Conservation (phyloP, 1,140 invertebrate genomes). For the Ctenoplectra terminalis region DNA sequence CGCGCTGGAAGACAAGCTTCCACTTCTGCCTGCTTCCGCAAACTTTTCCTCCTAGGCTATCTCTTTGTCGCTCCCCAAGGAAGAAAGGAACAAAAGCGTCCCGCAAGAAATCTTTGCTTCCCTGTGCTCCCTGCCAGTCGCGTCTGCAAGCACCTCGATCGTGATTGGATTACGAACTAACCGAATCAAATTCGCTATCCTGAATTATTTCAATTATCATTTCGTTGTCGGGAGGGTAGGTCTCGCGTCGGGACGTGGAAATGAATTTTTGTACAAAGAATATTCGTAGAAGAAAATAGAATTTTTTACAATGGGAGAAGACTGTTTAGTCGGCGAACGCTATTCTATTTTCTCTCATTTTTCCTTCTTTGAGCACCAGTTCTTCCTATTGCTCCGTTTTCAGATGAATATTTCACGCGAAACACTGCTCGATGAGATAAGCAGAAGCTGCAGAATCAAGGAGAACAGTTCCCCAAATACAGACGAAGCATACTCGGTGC, state of each 20-base stretch:
- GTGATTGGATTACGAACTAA: conserved; percentile 13
- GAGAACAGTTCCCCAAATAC: conserved; percentile 19
- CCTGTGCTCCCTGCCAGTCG: background rate
- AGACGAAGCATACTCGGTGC: conserved; percentile 13
- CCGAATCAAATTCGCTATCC: background rate
- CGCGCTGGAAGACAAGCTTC: background rate
- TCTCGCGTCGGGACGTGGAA: background rate
- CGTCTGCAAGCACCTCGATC: background rate
- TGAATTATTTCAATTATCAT: conserved; percentile 11
- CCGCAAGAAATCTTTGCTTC: conserved; percentile 7
- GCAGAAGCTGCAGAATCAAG: background rate
- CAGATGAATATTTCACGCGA: conserved; percentile 59
- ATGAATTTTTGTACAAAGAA: too few relatives aligned
- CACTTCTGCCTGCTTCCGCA: background rate
- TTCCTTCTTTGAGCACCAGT: too few relatives aligned
- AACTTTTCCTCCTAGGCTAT: background rate
- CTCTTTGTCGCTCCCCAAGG: background rate
- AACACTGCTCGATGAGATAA: conserved; percentile 1
- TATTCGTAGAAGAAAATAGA: too few relatives aligned
- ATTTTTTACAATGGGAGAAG: too few relatives aligned
- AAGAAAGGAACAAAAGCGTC: background rate
- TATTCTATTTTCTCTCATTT: too few relatives aligned
- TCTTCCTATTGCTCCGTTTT: background rate
- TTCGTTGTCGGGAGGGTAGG: background rate
- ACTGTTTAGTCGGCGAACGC: too few relatives aligned